Evolutionary conservation across 2,113 vertebrate genomes (phyloP).

Genomic region (Oryzias woworae): DNA sequence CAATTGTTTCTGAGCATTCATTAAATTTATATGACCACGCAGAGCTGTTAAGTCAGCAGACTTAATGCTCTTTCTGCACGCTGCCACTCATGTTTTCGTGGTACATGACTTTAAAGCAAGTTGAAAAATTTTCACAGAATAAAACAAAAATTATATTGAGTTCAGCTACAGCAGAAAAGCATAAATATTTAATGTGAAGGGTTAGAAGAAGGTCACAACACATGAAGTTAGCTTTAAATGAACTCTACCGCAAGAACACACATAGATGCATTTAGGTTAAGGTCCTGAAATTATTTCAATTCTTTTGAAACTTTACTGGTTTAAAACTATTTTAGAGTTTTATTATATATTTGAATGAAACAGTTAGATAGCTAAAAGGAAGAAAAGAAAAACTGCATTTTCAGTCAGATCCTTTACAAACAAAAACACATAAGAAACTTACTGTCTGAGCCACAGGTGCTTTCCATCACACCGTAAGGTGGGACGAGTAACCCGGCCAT

Average conservation of each 20-base stretch:
- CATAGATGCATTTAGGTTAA: background rate
- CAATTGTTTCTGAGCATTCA: background rate
- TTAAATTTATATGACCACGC: constrained; percentile 10
- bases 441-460: constrained; percentile 87
- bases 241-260: background rate
- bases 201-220: background rate
- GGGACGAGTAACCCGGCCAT: constrained; percentile 95
- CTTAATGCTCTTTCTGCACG: constrained; percentile 3
- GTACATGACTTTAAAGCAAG: constrained; percentile 32
- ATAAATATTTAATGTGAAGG: constrained; percentile 11
- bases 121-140: constrained; percentile 38
- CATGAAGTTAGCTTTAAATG: background rate
- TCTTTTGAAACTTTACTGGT: too few species aligned
- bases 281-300: background rate
- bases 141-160: constrained; percentile 44
- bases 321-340: too few species aligned
- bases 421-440: constrained; percentile 69
- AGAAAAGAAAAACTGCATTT: background rate
- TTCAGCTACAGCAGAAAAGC: constrained; percentile 47
- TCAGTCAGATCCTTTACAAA: background rate
- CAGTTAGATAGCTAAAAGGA: too few species aligned
- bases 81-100: constrained; percentile 53
- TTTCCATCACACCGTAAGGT: constrained; percentile 98
- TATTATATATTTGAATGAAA: too few species aligned
- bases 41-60: background rate